Evolutionary conservation across 2,888 invertebrate genomes (phyloP).

Genomic region (Villa cingulata): DNA sequence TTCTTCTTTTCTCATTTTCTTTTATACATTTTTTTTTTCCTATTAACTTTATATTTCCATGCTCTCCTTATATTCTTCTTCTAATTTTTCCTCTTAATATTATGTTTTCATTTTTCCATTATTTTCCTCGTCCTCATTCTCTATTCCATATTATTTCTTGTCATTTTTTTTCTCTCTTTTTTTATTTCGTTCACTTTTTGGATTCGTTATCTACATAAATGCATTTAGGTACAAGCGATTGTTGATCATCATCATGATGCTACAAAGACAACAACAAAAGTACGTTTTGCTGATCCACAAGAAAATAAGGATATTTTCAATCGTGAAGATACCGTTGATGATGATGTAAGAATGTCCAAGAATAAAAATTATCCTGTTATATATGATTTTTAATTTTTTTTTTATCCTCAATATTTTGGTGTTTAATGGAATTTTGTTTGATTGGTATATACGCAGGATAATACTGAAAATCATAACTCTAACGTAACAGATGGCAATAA

Average conservation of each 20-base stretch:
- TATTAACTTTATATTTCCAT: too few species aligned
- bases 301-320: constrained; percentile 9
- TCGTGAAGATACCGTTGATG: constrained; percentile 5
- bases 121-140: too few species aligned
- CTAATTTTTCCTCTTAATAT: too few species aligned
- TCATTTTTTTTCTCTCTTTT: background rate
- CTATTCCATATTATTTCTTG: too few species aligned
- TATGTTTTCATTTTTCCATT: constrained; percentile 1
- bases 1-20: too few species aligned
- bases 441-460: constrained; percentile 18
- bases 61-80: too few species aligned
- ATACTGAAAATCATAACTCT: constrained; percentile 12
- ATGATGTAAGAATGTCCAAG: constrained; percentile 6
- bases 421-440: background rate
- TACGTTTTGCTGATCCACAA: constrained; percentile 65
- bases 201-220: too few species aligned
- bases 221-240: constrained; percentile 73
- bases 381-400: background rate
- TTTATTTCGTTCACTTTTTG: background rate
- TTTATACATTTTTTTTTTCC: too few species aligned
- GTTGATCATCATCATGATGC: constrained; percentile 81
- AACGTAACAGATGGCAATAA: constrained; percentile 9
- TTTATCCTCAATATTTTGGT: background rate
- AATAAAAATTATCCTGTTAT: background rate
- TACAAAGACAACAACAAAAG: constrained; percentile 66